phyloP scores from a whole-genome alignment of 2,797 vertebrate species.

The Bovichtus diacanthus region DNA sequence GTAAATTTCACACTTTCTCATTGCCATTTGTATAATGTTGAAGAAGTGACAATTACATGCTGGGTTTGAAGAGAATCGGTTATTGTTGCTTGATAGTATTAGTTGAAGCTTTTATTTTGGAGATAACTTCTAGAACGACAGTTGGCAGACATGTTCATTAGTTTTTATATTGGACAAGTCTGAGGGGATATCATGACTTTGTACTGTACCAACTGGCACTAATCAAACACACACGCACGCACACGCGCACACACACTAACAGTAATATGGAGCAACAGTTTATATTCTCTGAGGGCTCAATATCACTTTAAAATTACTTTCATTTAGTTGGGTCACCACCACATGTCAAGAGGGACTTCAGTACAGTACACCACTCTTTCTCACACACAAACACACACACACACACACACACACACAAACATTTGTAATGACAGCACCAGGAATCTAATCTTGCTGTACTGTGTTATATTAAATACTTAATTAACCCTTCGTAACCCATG shows the following conservation, averaged over 20 bases:
- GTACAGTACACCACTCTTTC: not conserved
- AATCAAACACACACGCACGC: not conserved
- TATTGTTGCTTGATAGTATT: not conserved
- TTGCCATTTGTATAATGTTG: no score
- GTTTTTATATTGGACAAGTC: not conserved
- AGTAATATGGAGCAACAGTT: conserved; percentile 13
- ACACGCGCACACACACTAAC: not conserved
- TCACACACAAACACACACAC: no score
- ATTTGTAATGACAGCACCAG: conserved; percentile 12
- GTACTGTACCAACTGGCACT: not conserved
- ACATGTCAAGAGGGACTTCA: conserved; percentile 24
- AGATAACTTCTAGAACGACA: not conserved
- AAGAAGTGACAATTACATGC: not conserved
- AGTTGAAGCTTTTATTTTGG: not conserved
- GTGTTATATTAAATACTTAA: conserved; percentile 55
- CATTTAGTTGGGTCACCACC: conserved; percentile 30
- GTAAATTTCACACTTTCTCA: no score
- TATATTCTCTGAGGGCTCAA: conserved; percentile 21
- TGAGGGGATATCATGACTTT: not conserved
- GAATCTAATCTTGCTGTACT: conserved; percentile 37
- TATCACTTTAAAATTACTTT: conserved; percentile 36
- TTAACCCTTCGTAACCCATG: conserved; percentile 58
- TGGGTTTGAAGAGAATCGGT: not conserved
- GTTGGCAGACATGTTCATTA: not conserved
- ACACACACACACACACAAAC: conserved; percentile 4